Evolutionary conservation across 2,888 invertebrate species (phyloP).

Genomic region (Habrosyne pyritoides): DNA sequence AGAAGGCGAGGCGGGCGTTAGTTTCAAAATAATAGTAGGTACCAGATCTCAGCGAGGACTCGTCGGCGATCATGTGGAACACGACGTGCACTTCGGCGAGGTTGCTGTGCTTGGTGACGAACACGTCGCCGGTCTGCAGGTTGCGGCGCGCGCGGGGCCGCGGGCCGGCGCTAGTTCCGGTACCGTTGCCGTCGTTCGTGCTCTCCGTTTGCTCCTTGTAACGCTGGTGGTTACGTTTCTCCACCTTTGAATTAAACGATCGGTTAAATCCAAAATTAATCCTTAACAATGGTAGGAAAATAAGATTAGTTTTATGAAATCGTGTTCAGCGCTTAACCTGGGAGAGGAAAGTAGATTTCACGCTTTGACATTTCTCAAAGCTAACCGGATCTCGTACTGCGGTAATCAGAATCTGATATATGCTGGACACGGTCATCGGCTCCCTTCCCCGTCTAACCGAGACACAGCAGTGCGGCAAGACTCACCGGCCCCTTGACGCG

Average conservation of each 20-base stretch:
- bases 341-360: too few species aligned
- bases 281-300: too few species aligned
- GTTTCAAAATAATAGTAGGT: conserved; percentile 10
- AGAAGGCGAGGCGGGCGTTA: too few species aligned
- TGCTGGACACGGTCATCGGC: too few species aligned
- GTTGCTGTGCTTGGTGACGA: conserved; percentile 95
- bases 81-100: conserved; percentile 96
- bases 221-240: conserved; percentile 53
- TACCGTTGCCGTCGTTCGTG: conserved; percentile 68
- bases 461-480: not conserved
- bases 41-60: conserved; percentile 82
- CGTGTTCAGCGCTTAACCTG: too few species aligned
- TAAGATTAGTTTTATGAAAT: too few species aligned
- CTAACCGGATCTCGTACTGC: too few species aligned
- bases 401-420: too few species aligned
- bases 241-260: conserved; percentile 45
- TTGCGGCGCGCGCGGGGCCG: conserved; percentile 81
- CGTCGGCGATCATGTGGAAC: conserved; percentile 97
- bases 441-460: too few species aligned
- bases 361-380: too few species aligned
- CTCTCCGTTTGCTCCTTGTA: conserved; percentile 27
- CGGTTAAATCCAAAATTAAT: too few species aligned
- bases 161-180: conserved; percentile 85
- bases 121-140: conserved; percentile 93
- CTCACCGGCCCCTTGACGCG: conserved; percentile 86